Conservation (phyloP, 1,140 invertebrate species). For the Trichonephila clavipes region DNA sequence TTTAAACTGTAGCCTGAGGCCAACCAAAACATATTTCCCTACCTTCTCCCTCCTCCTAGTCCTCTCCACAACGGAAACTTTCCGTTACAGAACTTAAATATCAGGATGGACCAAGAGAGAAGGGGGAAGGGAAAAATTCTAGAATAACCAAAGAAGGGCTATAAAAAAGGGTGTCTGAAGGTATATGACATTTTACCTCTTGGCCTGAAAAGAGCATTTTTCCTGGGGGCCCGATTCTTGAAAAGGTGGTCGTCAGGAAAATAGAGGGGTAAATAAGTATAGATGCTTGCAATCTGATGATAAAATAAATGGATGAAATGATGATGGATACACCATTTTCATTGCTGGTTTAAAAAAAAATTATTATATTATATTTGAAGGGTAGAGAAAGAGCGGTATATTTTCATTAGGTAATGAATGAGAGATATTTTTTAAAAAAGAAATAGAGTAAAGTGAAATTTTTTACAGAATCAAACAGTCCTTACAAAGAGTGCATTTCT, state of each 20-base stretch:
- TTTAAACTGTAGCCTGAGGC: constrained; percentile 65
- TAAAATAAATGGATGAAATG: too few species aligned
- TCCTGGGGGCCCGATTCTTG: neutral
- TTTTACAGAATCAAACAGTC: too few species aligned
- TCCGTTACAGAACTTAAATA: constrained; percentile 65
- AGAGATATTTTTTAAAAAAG: too few species aligned
- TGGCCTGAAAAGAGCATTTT: constrained; percentile 42
- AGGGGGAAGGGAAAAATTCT: neutral
- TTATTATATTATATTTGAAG: too few species aligned
- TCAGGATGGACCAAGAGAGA: constrained; percentile 35
- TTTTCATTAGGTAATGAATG: too few species aligned
- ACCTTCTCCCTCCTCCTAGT: neutral
- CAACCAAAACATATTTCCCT: constrained; percentile 52
- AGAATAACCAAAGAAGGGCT: constrained; percentile 16
- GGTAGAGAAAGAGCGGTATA: too few species aligned
- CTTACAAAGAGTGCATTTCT: too few species aligned
- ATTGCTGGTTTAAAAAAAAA: too few species aligned
- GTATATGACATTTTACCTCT: constrained; percentile 68
- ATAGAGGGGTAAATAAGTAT: constrained; percentile 11
- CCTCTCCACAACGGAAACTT: neutral
- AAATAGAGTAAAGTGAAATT: too few species aligned
- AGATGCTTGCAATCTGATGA: neutral
- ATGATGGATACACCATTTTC: too few species aligned
- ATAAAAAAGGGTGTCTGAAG: constrained; percentile 54
- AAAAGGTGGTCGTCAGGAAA: neutral